Evolutionary conservation across 2,888 invertebrate genomes (phyloP).

Genomic region (Pristionchus fissidentatus): DNA sequence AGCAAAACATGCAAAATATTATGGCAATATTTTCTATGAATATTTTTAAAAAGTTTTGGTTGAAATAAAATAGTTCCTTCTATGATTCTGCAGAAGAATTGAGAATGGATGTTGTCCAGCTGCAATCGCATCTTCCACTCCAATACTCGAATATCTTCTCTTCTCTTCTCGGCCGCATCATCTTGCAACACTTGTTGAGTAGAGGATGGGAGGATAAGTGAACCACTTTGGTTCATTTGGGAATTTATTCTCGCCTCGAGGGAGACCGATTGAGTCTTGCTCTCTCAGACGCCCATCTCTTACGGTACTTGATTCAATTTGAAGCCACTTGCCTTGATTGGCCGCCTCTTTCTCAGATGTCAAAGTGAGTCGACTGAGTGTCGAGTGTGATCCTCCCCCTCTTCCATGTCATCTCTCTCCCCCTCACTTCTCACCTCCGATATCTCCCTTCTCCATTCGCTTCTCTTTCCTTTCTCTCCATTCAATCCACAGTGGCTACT

Average conservation of each 20-base stretch:
- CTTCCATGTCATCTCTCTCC: not conserved
- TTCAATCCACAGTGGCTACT: constrained; percentile 7
- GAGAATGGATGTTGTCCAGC: not conserved
- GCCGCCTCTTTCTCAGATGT: constrained; percentile 39
- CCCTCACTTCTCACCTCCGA: not conserved
- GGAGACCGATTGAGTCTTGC: constrained; percentile 44
- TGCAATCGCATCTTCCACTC: not conserved
- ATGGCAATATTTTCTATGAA: not conserved
- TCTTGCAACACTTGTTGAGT: constrained; percentile 38
- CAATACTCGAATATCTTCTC: too few relatives aligned
- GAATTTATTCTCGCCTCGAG: constrained; percentile 45
- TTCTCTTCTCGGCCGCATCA: not conserved
- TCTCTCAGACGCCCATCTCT: constrained; percentile 29
- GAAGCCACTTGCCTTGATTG: constrained; percentile 47
- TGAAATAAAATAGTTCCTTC: too few relatives aligned
- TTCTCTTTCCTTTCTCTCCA: constrained; percentile 27
- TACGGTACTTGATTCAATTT: constrained; percentile 49
- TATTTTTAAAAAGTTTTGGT: too few relatives aligned
- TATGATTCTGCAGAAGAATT: not conserved
- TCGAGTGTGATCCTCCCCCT: constrained; percentile 1
- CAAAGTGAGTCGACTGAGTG: not conserved
- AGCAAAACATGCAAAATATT: too few relatives aligned
- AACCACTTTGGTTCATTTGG: constrained; percentile 44
- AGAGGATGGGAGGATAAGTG: constrained; percentile 25
- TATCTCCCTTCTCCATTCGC: constrained; percentile 27